These are phyloP conservation scores for Thecocarcelia acutangulata DNA, from an alignment of 2,888 invertebrate genomes.

Conservation along the genomic window DNA sequence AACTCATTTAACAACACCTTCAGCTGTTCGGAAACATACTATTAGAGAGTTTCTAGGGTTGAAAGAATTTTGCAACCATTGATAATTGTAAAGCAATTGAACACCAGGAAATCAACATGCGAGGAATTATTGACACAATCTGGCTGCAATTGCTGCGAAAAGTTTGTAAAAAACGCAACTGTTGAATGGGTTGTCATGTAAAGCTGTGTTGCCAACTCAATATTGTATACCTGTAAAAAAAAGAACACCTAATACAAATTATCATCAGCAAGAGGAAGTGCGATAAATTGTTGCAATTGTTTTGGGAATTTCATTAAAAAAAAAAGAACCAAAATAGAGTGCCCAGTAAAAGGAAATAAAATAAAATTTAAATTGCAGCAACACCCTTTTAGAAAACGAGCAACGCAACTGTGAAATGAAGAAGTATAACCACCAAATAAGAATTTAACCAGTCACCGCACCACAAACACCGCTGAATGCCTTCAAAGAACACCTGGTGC, in stretches of 20 bases:
- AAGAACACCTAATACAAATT: conserved; percentile 29
- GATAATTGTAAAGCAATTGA: too few species aligned
- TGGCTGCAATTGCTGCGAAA: too few species aligned
- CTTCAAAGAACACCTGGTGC: conserved; percentile 42
- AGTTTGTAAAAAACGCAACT: too few species aligned
- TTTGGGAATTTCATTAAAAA: conserved; percentile 29
- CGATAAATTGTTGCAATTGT: conserved; percentile 24
- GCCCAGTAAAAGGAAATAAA: neutral
- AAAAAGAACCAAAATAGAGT: neutral
- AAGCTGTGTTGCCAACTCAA: too few species aligned
- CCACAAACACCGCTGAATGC: conserved; percentile 1
- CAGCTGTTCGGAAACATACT: too few species aligned
- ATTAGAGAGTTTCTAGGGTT: too few species aligned
- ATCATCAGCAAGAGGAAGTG: conserved; percentile 39
- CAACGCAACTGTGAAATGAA: conserved; percentile 19
- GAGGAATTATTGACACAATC: too few species aligned
- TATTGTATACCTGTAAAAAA: too few species aligned
- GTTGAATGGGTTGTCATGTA: too few species aligned
- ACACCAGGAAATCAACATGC: too few species aligned
- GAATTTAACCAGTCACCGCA: neutral
- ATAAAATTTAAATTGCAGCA: conserved; percentile 35
- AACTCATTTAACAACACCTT: too few species aligned
- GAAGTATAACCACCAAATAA: conserved; percentile 28
- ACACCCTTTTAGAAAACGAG: conserved; percentile 30
- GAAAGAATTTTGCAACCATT: too few species aligned